phyloP scores from a whole-genome alignment of 2,797 vertebrate species.

The Gallinago solitaria region DNA sequence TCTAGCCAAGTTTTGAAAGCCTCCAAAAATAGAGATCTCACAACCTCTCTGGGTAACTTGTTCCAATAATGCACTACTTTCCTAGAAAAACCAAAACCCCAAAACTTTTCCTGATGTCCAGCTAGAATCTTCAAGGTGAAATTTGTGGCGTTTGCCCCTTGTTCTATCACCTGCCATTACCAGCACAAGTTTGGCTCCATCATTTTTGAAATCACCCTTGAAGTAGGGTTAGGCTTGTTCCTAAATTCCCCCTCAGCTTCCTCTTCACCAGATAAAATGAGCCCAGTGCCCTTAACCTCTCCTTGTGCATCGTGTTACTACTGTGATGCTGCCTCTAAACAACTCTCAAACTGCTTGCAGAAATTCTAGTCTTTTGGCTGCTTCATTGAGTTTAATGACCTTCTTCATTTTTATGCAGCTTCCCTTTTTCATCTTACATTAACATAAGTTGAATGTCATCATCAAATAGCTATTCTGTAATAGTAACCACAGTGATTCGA shows the following conservation, averaged over 20 bases:
- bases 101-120: not conserved
- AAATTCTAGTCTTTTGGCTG: conserved; percentile 36
- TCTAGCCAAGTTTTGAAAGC: not conserved
- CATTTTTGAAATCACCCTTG: not conserved
- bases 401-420: not conserved
- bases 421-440: not conserved
- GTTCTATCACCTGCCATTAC: not conserved
- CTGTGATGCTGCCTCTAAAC: not conserved
- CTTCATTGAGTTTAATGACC: conserved; percentile 21
- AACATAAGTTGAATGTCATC: conserved; percentile 1
- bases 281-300: not conserved
- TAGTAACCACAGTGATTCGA: not conserved
- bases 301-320: not conserved
- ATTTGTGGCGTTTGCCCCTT: not conserved
- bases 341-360: not conserved
- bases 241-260: not conserved
- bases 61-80: not conserved
- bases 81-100: not conserved
- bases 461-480: not conserved
- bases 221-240: not conserved
- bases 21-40: not conserved
- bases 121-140: not conserved
- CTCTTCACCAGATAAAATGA: not conserved
- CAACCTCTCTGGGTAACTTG: not conserved
- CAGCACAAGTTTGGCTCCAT: not conserved